These are phyloP conservation scores for Limnothrissa miodon DNA, from an alignment of 2,113 vertebrate genomes.

Conservation along the genomic window DNA sequence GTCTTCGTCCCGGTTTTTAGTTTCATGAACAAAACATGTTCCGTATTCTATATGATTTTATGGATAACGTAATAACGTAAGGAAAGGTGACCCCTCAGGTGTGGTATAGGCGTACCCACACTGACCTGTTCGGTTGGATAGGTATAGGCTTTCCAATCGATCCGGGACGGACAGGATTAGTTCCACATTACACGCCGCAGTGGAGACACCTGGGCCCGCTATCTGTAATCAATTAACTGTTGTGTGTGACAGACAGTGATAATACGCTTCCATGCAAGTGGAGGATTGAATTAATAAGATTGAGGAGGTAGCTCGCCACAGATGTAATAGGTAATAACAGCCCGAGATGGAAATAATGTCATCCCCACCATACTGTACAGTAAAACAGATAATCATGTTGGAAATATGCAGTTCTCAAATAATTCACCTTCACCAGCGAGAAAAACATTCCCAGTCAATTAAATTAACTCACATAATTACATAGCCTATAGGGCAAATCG, in stretches of 20 bases:
- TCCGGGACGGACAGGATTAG: conserved; percentile 44
- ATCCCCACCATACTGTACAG: background rate
- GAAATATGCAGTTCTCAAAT: background rate
- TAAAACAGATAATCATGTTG: conserved; percentile 8
- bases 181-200: conserved; percentile 38
- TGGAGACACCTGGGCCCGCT: conserved; percentile 51
- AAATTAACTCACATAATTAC: background rate
- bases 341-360: background rate
- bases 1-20: background rate
- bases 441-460: background rate
- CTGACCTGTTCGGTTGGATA: background rate
- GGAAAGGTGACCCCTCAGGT: conserved; percentile 16
- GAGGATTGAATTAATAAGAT: conserved; percentile 38
- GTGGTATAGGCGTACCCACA: conserved; percentile 1
- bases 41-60: background rate
- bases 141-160: conserved; percentile 39
- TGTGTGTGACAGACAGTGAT: conserved; percentile 41
- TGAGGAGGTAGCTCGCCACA: conserved; percentile 20
- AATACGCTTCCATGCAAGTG: conserved; percentile 23
- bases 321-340: conserved; percentile 7
- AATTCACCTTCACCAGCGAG: background rate
- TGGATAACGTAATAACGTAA: too few species aligned
- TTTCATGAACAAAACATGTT: background rate
- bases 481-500: background rate
- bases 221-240: conserved; percentile 54